These are phyloP conservation scores for Falco berigora DNA, from an alignment of 2,797 vertebrate genomes.

Conservation along the genomic window DNA sequence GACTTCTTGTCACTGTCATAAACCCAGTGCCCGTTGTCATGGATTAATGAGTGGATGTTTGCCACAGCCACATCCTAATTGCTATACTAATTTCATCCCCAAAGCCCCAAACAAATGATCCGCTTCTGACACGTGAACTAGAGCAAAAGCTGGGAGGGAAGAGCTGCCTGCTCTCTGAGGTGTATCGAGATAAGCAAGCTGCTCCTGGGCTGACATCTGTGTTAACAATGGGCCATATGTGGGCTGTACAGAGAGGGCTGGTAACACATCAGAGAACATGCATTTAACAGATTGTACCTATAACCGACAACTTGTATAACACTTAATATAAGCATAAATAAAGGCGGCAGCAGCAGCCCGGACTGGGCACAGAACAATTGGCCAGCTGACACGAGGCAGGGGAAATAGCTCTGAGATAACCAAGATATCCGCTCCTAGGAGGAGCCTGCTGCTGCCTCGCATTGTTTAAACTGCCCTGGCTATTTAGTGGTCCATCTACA, in stretches of 20 bases:
- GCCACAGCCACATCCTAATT: conserved; percentile 14
- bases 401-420: background rate
- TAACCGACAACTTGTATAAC: background rate
- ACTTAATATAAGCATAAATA: background rate
- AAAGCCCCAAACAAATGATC: background rate
- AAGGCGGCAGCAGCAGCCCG: background rate
- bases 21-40: background rate
- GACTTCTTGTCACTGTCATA: background rate
- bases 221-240: conserved; percentile 34
- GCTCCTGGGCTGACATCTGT: conserved; percentile 20
- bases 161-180: background rate
- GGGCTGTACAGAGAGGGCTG: background rate
- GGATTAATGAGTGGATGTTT: background rate
- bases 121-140: background rate
- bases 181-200: background rate
- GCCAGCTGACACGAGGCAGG: background rate
- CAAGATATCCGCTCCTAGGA: background rate
- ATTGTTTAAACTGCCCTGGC: background rate
- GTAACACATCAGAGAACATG: background rate
- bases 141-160: background rate
- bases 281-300: conserved; percentile 17
- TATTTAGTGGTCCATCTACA: background rate
- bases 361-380: background rate
- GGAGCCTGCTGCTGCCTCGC: background rate
- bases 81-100: background rate